These are phyloP conservation scores for Epinotia demarniana DNA, from an alignment of 2,888 invertebrate genomes.

Conservation along the genomic window DNA sequence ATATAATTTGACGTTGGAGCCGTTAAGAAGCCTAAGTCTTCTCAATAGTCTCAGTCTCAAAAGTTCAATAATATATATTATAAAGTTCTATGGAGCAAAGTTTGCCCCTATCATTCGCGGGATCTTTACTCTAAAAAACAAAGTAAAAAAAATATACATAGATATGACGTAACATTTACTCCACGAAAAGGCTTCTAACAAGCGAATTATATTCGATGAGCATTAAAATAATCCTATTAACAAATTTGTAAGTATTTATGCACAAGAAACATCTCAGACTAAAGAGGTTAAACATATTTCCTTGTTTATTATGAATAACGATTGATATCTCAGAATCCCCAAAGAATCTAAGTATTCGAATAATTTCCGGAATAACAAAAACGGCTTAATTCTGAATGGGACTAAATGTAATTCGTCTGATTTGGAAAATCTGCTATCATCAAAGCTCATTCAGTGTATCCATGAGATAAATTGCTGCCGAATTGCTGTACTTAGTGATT, in stretches of 20 bases:
- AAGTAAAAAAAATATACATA: neutral
- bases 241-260: conserved; percentile 25
- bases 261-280: neutral
- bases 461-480: conserved; percentile 42
- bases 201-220: conserved; percentile 12
- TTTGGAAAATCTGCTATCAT: conserved; percentile 35
- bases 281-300: conserved; percentile 31
- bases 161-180: neutral
- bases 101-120: no score
- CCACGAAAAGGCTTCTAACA: conserved; percentile 6
- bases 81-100: no score
- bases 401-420: conserved; percentile 24
- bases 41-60: no score
- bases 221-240: conserved; percentile 37
- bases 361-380: conserved; percentile 38
- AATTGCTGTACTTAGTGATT: conserved; percentile 44
- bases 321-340: conserved; percentile 20
- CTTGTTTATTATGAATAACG: conserved; percentile 31
- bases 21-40: no score
- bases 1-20: no score
- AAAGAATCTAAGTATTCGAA: conserved; percentile 23
- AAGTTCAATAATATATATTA: no score
- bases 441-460: conserved; percentile 39
- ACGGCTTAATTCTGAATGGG: conserved; percentile 42
- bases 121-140: no score